Evolutionary conservation across 1,140 invertebrate species (phyloP).

Genomic region (Prorops nasuta): DNA sequence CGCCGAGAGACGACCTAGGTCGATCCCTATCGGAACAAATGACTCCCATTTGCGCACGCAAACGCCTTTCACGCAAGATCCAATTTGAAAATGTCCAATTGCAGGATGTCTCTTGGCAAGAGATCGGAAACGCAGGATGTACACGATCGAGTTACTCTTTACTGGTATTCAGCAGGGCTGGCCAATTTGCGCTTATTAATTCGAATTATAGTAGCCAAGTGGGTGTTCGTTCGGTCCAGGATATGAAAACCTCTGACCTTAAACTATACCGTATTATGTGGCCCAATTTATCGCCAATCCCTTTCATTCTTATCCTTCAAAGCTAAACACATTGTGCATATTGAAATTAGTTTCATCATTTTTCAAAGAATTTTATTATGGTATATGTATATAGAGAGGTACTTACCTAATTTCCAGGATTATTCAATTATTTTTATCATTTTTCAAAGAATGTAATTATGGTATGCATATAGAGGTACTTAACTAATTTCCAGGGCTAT

Average conservation of each 20-base stretch:
- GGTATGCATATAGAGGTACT: no score
- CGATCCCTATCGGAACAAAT: slow-evolving; percentile 50
- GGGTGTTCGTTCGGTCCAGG: slow-evolving; percentile 44
- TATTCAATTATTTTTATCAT: no score
- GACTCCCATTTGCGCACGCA: slow-evolving; percentile 40
- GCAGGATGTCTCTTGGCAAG: not conserved
- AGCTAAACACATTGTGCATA: no score
- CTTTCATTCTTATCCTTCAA: no score
- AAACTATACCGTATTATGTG: slow-evolving; percentile 28
- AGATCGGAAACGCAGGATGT: not conserved
- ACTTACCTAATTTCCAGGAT: no score
- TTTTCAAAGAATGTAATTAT: no score
- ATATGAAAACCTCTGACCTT: slow-evolving; percentile 57
- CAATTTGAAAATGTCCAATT: not conserved
- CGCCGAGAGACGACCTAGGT: slow-evolving; percentile 22
- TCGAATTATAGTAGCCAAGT: slow-evolving; percentile 53
- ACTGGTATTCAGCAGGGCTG: slow-evolving; percentile 13
- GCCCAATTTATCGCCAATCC: no score
- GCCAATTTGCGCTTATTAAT: slow-evolving; percentile 55
- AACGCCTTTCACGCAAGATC: not conserved
- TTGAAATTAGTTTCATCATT: no score
- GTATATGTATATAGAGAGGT: no score
- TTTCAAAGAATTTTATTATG: no score
- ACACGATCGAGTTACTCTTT: not conserved
- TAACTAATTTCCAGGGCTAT: no score